Percentiles rank a stretch among this genome's conserved stretches.
phyloP scores from a whole-genome alignment of 92 coral and sea anemone species.

The Siderastrea siderea region DNA sequence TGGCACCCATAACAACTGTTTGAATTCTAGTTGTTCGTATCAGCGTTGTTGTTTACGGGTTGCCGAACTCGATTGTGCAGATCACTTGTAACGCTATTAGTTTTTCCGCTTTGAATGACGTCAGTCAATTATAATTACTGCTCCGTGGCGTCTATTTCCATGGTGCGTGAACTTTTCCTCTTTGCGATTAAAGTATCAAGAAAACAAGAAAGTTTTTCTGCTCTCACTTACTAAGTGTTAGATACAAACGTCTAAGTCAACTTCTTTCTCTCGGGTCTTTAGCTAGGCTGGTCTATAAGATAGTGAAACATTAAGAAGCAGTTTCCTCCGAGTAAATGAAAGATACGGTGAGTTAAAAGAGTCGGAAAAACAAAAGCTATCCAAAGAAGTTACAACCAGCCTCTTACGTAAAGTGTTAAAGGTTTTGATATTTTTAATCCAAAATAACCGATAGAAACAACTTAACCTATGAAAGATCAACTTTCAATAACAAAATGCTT shows the following conservation, averaged over 20 bases:
- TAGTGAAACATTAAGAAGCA: neutral
- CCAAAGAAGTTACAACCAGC: neutral
- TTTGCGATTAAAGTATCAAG: constrained; percentile 14
- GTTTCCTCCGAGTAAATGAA: neutral
- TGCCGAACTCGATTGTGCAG: constrained; percentile 23
- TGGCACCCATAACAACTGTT: neutral
- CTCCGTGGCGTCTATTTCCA: constrained; percentile 7
- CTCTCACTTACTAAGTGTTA: neutral
- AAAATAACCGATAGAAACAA: neutral
- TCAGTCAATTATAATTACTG: neutral
- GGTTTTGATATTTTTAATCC: neutral
- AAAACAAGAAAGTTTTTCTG: neutral
- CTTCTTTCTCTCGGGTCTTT: too few species aligned
- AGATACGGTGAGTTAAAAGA: neutral
- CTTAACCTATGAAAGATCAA: neutral
- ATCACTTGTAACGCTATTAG: constrained; percentile 11
- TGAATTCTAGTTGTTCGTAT: constrained; percentile 5
- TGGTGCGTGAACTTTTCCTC: constrained; percentile 21
- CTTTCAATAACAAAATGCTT: too few species aligned
- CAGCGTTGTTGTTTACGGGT: constrained; percentile 32
- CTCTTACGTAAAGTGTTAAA: neutral
- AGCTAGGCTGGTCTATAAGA: too few species aligned
- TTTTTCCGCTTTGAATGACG: constrained; percentile 51
- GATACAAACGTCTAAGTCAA: too few species aligned
- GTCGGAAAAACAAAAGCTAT: neutral